Evolutionary conservation across 2,113 vertebrate species (phyloP).

Genomic region (Galemys pyrenaicus): DNA sequence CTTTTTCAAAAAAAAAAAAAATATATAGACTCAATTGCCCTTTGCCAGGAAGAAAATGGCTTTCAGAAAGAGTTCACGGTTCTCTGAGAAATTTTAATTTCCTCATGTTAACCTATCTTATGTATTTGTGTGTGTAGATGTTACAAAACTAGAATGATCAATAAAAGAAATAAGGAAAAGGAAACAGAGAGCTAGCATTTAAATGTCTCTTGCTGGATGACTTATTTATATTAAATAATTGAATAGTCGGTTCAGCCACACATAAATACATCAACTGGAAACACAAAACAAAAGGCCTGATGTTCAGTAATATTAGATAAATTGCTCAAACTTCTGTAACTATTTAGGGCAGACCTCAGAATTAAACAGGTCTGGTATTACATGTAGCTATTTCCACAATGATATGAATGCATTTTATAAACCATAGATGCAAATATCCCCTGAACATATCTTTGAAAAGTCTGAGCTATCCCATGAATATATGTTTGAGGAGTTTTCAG

Average conservation of each 20-base stretch:
- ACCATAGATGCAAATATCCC: background rate
- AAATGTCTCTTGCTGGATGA: background rate
- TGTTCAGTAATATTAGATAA: background rate
- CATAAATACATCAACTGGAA: background rate
- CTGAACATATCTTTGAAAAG: background rate
- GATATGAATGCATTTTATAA: background rate
- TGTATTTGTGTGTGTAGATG: background rate
- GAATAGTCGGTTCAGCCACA: background rate
- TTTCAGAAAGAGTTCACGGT: background rate
- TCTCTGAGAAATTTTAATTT: background rate
- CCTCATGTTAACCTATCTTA: background rate
- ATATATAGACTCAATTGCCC: background rate
- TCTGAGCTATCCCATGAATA: background rate
- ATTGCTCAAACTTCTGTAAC: background rate
- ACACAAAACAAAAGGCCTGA: background rate
- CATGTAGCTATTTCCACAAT: background rate
- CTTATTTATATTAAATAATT: slow-evolving; percentile 15
- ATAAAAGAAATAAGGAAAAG: background rate
- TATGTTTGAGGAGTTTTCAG: slow-evolving; percentile 11
- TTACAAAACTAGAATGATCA: background rate
- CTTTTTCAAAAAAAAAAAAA: background rate
- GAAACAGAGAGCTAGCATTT: background rate
- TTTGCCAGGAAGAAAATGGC: slow-evolving; percentile 15
- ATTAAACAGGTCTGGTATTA: background rate
- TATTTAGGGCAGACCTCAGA: background rate